Percentiles rank a stretch among this genome's conserved stretches.
phyloP scores from a whole-genome alignment of 2,797 vertebrate genomes.

The Hydrolagus colliei region DNA sequence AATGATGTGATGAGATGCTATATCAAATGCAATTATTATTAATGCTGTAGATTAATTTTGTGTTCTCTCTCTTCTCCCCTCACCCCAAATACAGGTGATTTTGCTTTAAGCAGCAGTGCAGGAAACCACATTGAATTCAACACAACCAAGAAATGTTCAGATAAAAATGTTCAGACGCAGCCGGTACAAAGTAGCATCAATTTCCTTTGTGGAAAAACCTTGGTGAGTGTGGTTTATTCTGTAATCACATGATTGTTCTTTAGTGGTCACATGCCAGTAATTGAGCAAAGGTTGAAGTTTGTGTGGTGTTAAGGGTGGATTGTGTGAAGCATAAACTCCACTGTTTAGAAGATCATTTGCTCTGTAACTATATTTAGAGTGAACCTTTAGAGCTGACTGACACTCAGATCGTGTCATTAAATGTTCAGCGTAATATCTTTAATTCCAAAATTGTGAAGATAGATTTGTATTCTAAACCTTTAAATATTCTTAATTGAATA shows the following conservation, averaged over 20 bases:
- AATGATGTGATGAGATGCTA: no score
- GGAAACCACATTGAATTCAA: slow-evolving; percentile 67
- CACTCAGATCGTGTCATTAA: neutral
- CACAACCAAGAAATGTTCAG: slow-evolving; percentile 50
- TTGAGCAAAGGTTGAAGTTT: neutral
- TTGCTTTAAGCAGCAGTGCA: slow-evolving; percentile 48
- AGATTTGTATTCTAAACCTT: no score
- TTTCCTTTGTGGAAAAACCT: slow-evolving; percentile 85
- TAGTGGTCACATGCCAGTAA: neutral
- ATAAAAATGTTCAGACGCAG: slow-evolving; percentile 41
- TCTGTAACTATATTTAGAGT: neutral
- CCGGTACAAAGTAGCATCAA: slow-evolving; percentile 74
- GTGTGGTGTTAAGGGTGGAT: neutral
- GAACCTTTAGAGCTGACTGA: neutral
- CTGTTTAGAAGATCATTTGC: neutral
- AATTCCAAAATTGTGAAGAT: no score
- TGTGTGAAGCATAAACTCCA: neutral
- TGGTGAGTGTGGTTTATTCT: slow-evolving; percentile 63
- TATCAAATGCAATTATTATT: no score
- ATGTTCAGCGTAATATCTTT: no score
- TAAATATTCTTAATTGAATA: no score
- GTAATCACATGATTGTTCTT: neutral
- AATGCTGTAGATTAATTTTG: no score
- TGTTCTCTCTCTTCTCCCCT: slow-evolving; percentile 15
- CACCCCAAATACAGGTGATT: slow-evolving; percentile 57